Conservation (phyloP, 2,888 invertebrate species). For the Kuschelorhynchus macadamiae region DNA sequence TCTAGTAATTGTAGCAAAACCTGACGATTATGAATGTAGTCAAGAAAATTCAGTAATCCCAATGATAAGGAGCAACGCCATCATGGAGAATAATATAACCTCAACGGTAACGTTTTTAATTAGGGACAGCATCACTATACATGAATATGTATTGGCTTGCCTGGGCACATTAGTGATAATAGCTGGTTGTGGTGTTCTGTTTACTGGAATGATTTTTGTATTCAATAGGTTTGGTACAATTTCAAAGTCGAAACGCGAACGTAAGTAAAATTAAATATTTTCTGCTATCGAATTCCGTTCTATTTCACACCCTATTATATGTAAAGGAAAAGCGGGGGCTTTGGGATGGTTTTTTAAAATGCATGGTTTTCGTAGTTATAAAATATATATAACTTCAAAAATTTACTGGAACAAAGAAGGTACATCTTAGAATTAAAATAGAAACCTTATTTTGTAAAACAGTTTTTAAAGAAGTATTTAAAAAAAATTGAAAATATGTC, state of each 20-base stretch:
- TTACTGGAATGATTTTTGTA: slow-evolving; percentile 65
- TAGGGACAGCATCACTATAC: slow-evolving; percentile 72
- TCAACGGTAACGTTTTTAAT: slow-evolving; percentile 69
- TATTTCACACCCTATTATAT: too few relatives aligned
- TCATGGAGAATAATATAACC: slow-evolving; percentile 29
- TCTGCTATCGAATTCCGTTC: too few relatives aligned
- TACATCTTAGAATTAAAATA: too few relatives aligned
- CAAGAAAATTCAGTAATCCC: slow-evolving; percentile 60
- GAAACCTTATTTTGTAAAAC: too few relatives aligned
- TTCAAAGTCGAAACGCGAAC: slow-evolving; percentile 46
- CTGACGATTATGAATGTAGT: slow-evolving; percentile 75
- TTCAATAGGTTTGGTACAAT: slow-evolving; percentile 60
- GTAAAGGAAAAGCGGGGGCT: too few relatives aligned
- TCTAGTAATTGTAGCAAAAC: slow-evolving; percentile 82
- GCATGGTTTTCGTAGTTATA: too few relatives aligned
- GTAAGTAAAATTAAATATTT: slow-evolving; percentile 41
- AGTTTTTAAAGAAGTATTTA: too few relatives aligned
- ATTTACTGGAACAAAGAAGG: too few relatives aligned
- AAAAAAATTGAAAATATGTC: too few relatives aligned
- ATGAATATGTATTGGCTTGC: slow-evolving; percentile 75
- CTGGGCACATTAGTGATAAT: slow-evolving; percentile 72
- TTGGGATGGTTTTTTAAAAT: too few relatives aligned
- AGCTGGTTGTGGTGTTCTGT: slow-evolving; percentile 70
- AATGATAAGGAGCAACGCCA: slow-evolving; percentile 56
- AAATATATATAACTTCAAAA: too few relatives aligned